These are phyloP conservation scores for Eupsittula cactorum DNA, from an alignment of 2,113 vertebrate genomes.

Conservation along the genomic window DNA sequence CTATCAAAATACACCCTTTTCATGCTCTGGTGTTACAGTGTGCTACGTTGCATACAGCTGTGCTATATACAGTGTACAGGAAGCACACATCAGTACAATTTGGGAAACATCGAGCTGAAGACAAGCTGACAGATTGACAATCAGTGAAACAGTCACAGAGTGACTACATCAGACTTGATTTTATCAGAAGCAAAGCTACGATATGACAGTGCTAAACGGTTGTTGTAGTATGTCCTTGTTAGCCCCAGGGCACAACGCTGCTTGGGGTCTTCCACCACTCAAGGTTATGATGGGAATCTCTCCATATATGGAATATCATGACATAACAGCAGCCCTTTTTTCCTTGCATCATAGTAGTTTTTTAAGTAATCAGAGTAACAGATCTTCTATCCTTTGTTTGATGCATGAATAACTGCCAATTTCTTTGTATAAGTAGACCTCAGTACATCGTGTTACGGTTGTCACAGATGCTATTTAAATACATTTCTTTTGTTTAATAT, in stretches of 20 bases:
- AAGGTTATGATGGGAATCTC: neutral
- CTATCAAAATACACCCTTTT: neutral
- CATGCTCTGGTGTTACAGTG: accelerated
- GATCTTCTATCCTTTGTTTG: neutral
- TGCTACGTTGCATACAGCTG: neutral
- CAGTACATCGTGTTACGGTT: neutral
- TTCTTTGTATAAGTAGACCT: neutral
- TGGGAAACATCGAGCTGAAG: neutral
- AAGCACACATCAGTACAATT: too few relatives aligned
- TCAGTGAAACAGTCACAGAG: neutral
- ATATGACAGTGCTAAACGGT: neutral
- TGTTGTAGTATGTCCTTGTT: neutral
- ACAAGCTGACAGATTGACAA: neutral
- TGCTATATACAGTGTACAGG: accelerated
- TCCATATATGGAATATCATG: accelerated
- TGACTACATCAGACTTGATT: neutral
- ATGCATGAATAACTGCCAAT: neutral
- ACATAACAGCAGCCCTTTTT: neutral
- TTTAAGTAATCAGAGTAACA: neutral
- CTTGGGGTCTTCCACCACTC: neutral
- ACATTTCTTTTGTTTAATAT: neutral
- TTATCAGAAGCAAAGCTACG: neutral
- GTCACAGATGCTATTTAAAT: neutral
- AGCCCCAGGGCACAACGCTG: neutral
- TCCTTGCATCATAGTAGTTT: neutral